Evolutionary conservation across 2,113 vertebrate genomes (phyloP).

Genomic region (Merops nubicus): DNA sequence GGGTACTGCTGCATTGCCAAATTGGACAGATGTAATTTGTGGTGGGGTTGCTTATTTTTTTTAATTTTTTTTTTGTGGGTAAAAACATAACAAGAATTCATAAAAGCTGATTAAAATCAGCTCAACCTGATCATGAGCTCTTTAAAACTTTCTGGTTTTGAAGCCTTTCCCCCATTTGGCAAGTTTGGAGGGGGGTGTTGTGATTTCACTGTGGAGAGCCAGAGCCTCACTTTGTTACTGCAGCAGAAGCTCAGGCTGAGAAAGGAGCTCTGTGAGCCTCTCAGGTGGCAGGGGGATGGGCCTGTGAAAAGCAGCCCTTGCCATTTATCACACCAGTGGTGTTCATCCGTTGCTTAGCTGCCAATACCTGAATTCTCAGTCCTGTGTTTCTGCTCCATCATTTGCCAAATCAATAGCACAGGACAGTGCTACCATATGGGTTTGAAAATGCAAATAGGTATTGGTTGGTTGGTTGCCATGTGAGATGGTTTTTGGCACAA

Average conservation of each 20-base stretch:
- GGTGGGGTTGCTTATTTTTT: neutral
- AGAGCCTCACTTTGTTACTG: neutral
- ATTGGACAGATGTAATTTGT: neutral
- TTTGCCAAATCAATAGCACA: neutral
- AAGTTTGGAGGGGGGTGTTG: neutral
- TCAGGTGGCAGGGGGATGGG: neutral
- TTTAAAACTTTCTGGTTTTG: neutral
- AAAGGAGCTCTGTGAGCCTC: neutral
- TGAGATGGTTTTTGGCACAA: neutral
- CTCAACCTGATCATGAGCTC: neutral
- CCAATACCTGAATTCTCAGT: neutral
- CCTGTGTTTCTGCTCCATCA: neutral
- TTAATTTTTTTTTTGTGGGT: neutral
- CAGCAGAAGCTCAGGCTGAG: neutral
- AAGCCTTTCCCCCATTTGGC: neutral
- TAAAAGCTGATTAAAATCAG: neutral
- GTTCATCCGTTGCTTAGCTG: neutral
- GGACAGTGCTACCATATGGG: neutral
- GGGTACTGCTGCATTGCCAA: neutral
- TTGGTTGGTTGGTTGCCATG: neutral
- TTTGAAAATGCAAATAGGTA: neutral
- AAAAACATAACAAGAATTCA: neutral
- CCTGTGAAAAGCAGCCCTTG: neutral
- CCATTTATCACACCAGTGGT: neutral
- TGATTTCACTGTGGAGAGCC: neutral